Base-by-base conservation (phyloP, 2,113 vertebrate genomes). In the Dicentrarchus labrax region DNA sequence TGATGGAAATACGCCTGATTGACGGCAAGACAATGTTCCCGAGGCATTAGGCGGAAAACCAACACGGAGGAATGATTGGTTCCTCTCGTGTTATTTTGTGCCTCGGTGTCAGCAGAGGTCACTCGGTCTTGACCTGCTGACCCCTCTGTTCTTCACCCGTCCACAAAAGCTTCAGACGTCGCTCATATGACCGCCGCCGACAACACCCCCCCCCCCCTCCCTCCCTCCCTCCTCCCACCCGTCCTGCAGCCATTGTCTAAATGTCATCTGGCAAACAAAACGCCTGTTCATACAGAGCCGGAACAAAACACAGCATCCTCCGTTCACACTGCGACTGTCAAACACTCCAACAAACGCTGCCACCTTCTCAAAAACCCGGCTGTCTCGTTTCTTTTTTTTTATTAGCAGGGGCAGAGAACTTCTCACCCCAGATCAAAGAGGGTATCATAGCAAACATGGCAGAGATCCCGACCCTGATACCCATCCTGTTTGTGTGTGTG, bases 341-440 rank as follows among this genome's bases (percentile, higher is more conserved):
- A 72, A 77, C 85, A 22, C 78, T 86, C 79, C 81, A 69, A 87
- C 82, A 77, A 91, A 81, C 78, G n/a, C 86, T 78, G 83, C 81
- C 86, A 78, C 64, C 76, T 65, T 70, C 80, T 78, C 62, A 62
- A 69, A 72, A 72, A 82, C 70, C 64, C 4, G 79, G 9, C 80
- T 72, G 83, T 87, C 83, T 81, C 36, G 0, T 74, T 83, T 54
- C 36, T 57, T 64, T 76, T 54, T 54, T 64, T 43, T 53, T 60
- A 68, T 60, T 64, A 72, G 72, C 19, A 21, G 71, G 86, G 80
- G 83, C 74, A 88, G 81, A 85, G 89, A 86, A 89, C 92, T 90
- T 88, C 85, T 90, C 90, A 89, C 89, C 86, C 81, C 80, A n/a
- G 86, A 92, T 94, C 90, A 93, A 94, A 94, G 90, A 73, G 90